Evolutionary conservation across 2,888 invertebrate genomes (phyloP).

Genomic region (Catocala nupta): DNA sequence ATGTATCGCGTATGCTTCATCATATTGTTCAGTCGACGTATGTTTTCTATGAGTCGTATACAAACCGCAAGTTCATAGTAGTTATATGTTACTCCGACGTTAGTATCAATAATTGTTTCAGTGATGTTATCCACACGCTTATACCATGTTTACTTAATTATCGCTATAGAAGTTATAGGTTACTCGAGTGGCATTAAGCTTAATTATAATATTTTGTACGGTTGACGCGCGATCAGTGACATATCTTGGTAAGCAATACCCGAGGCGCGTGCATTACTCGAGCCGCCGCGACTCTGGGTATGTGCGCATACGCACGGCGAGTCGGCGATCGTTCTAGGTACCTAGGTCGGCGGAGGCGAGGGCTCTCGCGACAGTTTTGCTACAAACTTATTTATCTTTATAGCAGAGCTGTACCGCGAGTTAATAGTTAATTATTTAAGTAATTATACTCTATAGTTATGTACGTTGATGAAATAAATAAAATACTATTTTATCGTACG

Average conservation of each 20-base stretch:
- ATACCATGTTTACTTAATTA: slow-evolving; percentile 43
- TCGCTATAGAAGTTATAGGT: slow-evolving; percentile 23
- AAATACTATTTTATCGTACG: slow-evolving; percentile 74
- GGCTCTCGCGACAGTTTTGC: slow-evolving; percentile 27
- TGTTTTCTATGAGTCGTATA: slow-evolving; percentile 9
- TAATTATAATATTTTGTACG: slow-evolving; percentile 19
- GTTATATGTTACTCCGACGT: slow-evolving; percentile 6
- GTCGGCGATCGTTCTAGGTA: slow-evolving; percentile 23
- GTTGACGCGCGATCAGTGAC: slow-evolving; percentile 24
- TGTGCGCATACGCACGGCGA: slow-evolving; percentile 15
- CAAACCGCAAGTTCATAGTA: slow-evolving; percentile 5
- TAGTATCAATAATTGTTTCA: slow-evolving; percentile 1
- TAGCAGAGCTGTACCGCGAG: slow-evolving; percentile 37
- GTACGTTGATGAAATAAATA: slow-evolving; percentile 61
- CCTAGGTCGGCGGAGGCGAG: slow-evolving; percentile 13
- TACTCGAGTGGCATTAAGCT: slow-evolving; percentile 29
- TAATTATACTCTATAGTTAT: slow-evolving; percentile 63
- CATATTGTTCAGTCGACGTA: slow-evolving; percentile 12
- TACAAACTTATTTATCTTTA: slow-evolving; percentile 15
- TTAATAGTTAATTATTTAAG: slow-evolving; percentile 57
- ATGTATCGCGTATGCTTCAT: neutral
- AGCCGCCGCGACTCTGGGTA: slow-evolving; percentile 20
- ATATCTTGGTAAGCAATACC: slow-evolving; percentile 21
- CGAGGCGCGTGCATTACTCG: slow-evolving; percentile 17
- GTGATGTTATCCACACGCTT: slow-evolving; percentile 18